Evolutionary conservation across 2,797 vertebrate species (phyloP).

Genomic region (Sebastes kiyomatsui): DNA sequence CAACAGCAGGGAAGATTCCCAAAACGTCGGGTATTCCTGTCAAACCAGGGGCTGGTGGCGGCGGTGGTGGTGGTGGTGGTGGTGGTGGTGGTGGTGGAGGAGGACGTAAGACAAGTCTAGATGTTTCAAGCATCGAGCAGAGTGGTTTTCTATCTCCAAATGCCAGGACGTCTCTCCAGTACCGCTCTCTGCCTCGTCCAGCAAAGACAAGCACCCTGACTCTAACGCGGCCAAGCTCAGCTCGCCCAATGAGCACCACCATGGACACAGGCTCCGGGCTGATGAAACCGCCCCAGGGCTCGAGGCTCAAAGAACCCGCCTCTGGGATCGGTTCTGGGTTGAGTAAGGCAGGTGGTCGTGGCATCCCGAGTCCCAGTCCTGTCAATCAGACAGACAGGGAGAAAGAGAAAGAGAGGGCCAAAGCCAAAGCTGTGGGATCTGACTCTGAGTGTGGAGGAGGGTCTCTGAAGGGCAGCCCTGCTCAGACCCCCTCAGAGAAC

Average conservation of each 20-base stretch:
- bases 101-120: constrained; percentile 92
- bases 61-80: constrained; percentile 19
- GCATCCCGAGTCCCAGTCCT: constrained; percentile 78
- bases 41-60: constrained; percentile 81
- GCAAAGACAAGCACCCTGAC: constrained; percentile 95
- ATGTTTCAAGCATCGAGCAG: constrained; percentile 87
- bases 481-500: constrained; percentile 84
- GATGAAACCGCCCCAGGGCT: constrained; percentile 85
- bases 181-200: constrained; percentile 95
- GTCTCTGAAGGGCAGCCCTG: constrained; percentile 72
- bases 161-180: constrained; percentile 94
- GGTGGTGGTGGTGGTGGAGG: constrained; percentile 33
- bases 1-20: constrained; percentile 86
- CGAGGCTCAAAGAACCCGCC: constrained; percentile 90
- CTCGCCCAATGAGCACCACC: constrained; percentile 90
- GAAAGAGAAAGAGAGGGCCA: constrained; percentile 97
- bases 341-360: constrained; percentile 65
- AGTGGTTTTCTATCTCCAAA: constrained; percentile 91
- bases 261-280: constrained; percentile 87
- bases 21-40: constrained; percentile 94
- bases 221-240: constrained; percentile 84
- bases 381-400: constrained; percentile 97
- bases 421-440: constrained; percentile 91
- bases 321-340: constrained; percentile 79
- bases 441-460: constrained; percentile 86